Evolutionary conservation across 2,888 invertebrate genomes (phyloP).

Genomic region (Terebella lapidaria): DNA sequence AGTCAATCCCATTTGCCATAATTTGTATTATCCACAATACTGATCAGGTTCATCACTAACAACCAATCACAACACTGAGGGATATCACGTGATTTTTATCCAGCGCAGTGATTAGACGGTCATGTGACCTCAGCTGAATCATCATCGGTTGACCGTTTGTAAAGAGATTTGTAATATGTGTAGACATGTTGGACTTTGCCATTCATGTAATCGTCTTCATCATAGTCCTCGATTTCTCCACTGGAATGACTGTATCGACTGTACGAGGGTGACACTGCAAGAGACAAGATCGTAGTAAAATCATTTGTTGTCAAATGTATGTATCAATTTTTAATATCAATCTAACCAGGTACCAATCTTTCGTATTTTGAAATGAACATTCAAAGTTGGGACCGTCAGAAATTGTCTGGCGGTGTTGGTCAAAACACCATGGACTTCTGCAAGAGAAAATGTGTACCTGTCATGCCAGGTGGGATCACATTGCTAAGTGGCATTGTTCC

Average conservation of each 20-base stretch:
- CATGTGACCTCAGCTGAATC: not conserved
- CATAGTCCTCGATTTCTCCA: constrained; percentile 31
- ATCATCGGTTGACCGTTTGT: constrained; percentile 15
- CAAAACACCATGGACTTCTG: not conserved
- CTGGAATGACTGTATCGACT: constrained; percentile 29
- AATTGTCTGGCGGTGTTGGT: not conserved
- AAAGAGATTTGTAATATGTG: constrained; percentile 27
- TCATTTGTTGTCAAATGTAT: not conserved
- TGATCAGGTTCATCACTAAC: too few relatives aligned
- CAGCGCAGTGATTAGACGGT: too few relatives aligned
- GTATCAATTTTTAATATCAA: too few relatives aligned
- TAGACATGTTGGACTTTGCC: constrained; percentile 26
- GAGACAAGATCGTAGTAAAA: not conserved
- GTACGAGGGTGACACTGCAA: constrained; percentile 26
- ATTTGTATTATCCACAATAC: too few relatives aligned
- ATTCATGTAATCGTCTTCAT: constrained; percentile 19
- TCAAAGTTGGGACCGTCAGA: not conserved
- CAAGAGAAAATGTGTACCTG: too few relatives aligned
- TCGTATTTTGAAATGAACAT: too few relatives aligned
- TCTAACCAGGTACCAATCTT: too few relatives aligned
- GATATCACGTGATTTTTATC: too few relatives aligned
- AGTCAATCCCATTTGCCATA: too few relatives aligned
- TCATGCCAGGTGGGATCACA: constrained; percentile 20
- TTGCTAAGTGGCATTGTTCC: constrained; percentile 26
- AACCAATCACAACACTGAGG: too few relatives aligned